phyloP scores from a whole-genome alignment of 1,140 invertebrate genomes.

The Drosophila cardini region DNA sequence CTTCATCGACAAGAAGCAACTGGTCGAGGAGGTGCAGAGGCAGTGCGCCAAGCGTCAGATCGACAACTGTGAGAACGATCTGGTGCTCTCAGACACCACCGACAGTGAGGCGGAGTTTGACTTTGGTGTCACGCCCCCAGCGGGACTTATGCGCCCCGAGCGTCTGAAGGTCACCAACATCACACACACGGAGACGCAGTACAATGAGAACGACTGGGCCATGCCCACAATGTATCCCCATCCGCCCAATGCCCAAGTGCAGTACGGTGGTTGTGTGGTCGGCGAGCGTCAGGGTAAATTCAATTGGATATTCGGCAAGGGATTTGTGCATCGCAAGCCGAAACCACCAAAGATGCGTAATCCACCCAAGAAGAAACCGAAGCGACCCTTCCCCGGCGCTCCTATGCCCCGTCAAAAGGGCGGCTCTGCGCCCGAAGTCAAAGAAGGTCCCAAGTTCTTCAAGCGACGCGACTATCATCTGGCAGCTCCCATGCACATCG shows the following conservation, averaged over 20 bases:
- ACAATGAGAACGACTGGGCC: conserved; percentile 74
- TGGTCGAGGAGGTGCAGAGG: conserved; percentile 55
- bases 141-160: conserved; percentile 72
- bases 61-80: conserved; percentile 34
- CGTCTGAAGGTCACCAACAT: conserved; percentile 51
- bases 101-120: conserved; percentile 79
- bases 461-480: background rate
- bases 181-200: conserved; percentile 66
- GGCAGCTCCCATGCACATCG: background rate
- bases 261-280: conserved; percentile 58
- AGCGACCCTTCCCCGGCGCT: conserved; percentile 9
- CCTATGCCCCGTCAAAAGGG: conserved; percentile 25
- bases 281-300: conserved; percentile 54
- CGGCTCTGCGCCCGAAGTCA: conserved; percentile 17
- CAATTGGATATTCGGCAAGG: conserved; percentile 66
- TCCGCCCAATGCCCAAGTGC: conserved; percentile 55
- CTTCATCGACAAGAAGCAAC: conserved; percentile 74
- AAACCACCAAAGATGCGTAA: conserved; percentile 59
- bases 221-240: conserved; percentile 54
- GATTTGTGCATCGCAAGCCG: conserved; percentile 49
- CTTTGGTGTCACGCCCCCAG: conserved; percentile 80
- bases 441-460: background rate
- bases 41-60: conserved; percentile 58
- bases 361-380: conserved; percentile 40
- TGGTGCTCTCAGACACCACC: conserved; percentile 72